Conservation (phyloP, 2,888 invertebrate species). For the Biston stratarius region DNA sequence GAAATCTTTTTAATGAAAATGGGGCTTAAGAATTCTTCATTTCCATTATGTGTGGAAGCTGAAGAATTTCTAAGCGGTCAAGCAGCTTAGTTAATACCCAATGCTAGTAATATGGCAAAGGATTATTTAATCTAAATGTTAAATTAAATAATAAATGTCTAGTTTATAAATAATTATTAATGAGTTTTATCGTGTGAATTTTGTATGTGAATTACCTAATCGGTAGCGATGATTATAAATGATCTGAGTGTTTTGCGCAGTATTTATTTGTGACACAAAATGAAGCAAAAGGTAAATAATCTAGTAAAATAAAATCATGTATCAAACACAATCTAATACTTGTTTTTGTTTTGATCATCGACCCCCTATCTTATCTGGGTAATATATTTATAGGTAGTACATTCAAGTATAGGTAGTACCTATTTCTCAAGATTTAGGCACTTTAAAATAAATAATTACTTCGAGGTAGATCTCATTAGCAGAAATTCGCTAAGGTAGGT, state of each 20-base stretch:
- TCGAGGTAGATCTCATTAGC: too few relatives aligned
- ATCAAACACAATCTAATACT: conserved; percentile 13
- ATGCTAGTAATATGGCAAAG: conserved; percentile 43
- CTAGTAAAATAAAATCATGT: conserved; percentile 34
- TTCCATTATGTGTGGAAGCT: conserved; percentile 21
- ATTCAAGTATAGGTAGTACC: too few relatives aligned
- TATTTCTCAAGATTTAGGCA: background rate
- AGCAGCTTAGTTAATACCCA: conserved; percentile 54
- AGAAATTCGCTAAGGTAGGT: too few relatives aligned
- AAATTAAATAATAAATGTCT: conserved; percentile 39
- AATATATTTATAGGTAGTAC: too few relatives aligned
- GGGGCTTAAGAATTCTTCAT: conserved; percentile 51
- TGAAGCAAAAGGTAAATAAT: conserved; percentile 46
- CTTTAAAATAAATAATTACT: too few relatives aligned
- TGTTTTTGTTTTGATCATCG: conserved; percentile 2
- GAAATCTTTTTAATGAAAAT: conserved; percentile 50
- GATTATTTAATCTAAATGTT: conserved; percentile 41
- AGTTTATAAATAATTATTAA: conserved; percentile 4
- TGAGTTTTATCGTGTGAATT: background rate
- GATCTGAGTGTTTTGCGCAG: conserved; percentile 64
- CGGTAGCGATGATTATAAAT: conserved; percentile 56
- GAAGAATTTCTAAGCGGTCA: conserved; percentile 48
- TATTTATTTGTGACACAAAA: conserved; percentile 63
- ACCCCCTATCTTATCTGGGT: background rate
- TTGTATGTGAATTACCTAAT: conserved; percentile 37